Conservation (phyloP, 2,113 vertebrate species). For the Condylura cristata region DNA sequence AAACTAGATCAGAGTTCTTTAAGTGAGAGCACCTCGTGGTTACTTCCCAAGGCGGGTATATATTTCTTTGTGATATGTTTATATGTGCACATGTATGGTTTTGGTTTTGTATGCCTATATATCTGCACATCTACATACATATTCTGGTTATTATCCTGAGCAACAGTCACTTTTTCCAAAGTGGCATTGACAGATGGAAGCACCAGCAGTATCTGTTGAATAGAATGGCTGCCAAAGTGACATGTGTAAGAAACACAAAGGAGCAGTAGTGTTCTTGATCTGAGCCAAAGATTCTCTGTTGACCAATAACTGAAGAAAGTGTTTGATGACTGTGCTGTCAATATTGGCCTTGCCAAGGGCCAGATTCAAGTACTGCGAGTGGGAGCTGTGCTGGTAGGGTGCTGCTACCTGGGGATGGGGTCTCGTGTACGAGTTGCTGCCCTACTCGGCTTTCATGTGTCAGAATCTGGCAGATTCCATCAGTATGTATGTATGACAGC, state of each 20-base stretch:
- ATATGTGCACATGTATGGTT: background rate
- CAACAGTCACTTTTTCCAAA: background rate
- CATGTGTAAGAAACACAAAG: constrained; percentile 46
- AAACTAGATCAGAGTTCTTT: background rate
- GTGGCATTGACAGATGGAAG: background rate
- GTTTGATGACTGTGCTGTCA: background rate
- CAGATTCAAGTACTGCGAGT: background rate
- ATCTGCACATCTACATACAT: background rate
- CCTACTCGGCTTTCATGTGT: background rate
- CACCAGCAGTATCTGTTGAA: background rate
- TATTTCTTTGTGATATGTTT: background rate
- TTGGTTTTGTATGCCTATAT: background rate
- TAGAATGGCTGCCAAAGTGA: constrained; percentile 18
- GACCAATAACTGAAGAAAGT: background rate
- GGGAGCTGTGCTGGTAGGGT: background rate
- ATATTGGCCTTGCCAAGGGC: background rate
- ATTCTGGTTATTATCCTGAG: background rate
- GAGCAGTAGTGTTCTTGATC: background rate
- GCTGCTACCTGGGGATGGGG: background rate
- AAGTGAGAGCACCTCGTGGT: background rate
- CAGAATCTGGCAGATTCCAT: background rate
- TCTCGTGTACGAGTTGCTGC: background rate
- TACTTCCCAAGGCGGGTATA: background rate
- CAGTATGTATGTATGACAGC: background rate
- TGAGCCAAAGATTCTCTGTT: constrained; percentile 31